Conservation (phyloP, 2,888 invertebrate genomes). For the Iselma pallidipennis region DNA sequence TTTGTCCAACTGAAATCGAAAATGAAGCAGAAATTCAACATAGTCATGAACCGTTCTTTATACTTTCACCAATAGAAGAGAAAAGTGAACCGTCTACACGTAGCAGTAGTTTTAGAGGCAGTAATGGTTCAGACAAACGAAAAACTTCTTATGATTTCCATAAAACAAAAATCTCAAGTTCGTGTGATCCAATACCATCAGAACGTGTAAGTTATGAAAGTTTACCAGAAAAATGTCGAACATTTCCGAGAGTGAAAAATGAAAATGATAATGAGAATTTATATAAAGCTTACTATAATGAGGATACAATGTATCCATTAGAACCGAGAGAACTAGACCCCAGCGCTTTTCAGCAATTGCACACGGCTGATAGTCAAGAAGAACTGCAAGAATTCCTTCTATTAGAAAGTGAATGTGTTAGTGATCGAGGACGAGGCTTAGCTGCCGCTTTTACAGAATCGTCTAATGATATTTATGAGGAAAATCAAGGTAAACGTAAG, state of each 20-base stretch:
- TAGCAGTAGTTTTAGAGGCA: constrained; percentile 53
- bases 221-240: constrained; percentile 56
- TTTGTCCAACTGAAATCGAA: constrained; percentile 9
- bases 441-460: constrained; percentile 56
- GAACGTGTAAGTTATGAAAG: constrained; percentile 35
- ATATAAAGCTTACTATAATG: constrained; percentile 37
- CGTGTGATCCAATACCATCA: constrained; percentile 50
- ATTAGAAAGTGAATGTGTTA: constrained; percentile 64
- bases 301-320: constrained; percentile 58
- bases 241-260: constrained; percentile 60
- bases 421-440: constrained; percentile 56
- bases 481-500: constrained; percentile 24
- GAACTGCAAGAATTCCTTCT: constrained; percentile 66
- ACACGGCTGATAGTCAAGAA: constrained; percentile 65
- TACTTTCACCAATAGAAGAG: constrained; percentile 63
- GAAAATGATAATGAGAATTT: constrained; percentile 44
- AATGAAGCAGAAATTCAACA: constrained; percentile 12
- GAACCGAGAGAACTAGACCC: constrained; percentile 65
- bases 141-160: constrained; percentile 27
- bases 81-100: constrained; percentile 61
- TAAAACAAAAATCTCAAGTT: constrained; percentile 47
- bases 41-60: constrained; percentile 42
- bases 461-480: constrained; percentile 35
- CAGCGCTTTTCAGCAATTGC: constrained; percentile 61
- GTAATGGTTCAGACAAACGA: constrained; percentile 44